These are phyloP conservation scores for Pardosa pseudoannulata DNA, from an alignment of 2,888 invertebrate species.

Conservation along the genomic window DNA sequence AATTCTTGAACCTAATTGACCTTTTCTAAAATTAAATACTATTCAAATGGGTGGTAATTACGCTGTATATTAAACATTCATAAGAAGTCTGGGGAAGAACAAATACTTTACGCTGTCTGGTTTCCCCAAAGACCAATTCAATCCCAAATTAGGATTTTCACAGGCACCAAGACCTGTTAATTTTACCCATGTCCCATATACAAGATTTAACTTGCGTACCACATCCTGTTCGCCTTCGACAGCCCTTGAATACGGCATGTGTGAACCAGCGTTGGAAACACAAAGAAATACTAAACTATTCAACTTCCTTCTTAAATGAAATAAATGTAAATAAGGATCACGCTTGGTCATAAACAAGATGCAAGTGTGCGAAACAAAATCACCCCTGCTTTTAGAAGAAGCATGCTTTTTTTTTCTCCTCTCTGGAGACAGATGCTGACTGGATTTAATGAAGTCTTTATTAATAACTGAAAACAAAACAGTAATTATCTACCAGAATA, in stretches of 20 bases:
- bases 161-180: neutral
- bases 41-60: neutral
- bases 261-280: neutral
- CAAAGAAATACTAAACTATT: neutral
- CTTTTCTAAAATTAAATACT: neutral
- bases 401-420: neutral
- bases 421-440: neutral
- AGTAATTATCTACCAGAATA: constrained; percentile 6
- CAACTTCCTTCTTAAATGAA: constrained; percentile 2
- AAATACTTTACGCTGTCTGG: neutral
- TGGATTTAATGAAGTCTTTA: constrained; percentile 4
- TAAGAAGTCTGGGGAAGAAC: neutral
- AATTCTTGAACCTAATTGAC: neutral
- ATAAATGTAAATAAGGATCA: neutral
- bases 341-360: neutral
- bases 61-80: neutral
- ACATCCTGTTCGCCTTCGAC: neutral
- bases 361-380: neutral
- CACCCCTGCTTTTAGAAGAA: neutral
- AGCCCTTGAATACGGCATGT: neutral
- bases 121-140: neutral
- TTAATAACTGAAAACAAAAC: neutral
- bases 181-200: neutral
- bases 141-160: neutral
- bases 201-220: neutral